Evolutionary conservation across 2,113 vertebrate genomes (phyloP).

Genomic region (Piliocolobus tephrosceles): DNA sequence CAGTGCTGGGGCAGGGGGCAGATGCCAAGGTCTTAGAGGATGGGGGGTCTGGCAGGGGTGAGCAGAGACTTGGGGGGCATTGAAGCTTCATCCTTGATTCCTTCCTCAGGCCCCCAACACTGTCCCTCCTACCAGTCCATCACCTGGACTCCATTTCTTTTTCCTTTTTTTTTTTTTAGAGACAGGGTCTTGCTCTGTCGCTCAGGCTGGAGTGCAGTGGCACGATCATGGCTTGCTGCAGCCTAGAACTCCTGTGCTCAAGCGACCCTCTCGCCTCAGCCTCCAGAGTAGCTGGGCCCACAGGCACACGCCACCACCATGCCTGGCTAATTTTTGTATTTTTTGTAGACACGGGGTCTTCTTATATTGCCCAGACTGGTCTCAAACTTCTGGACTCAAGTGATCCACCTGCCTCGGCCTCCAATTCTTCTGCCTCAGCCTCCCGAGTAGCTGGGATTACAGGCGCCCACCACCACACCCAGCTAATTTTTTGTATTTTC

Average conservation of each 20-base stretch:
- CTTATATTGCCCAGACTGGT: too few species aligned
- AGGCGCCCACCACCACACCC: too few species aligned
- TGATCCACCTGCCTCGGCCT: too few species aligned
- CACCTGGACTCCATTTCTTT: background rate
- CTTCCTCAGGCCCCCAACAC: background rate
- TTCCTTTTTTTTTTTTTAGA: background rate
- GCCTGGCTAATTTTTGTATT: background rate
- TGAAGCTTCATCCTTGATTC: background rate
- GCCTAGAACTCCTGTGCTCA: background rate
- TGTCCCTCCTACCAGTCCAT: background rate
- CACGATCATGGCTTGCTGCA: too few species aligned
- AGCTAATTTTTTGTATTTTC: too few species aligned
- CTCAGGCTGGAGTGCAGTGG: background rate
- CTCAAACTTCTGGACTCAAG: too few species aligned
- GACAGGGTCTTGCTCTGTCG: background rate
- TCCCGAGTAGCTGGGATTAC: too few species aligned
- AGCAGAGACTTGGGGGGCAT: background rate
- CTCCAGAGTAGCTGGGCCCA: background rate
- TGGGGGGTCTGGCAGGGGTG: background rate
- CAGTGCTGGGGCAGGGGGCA: background rate
- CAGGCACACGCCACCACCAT: background rate
- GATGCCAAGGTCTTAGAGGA: background rate
- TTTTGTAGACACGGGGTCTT: too few species aligned
- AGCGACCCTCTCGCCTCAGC: background rate
- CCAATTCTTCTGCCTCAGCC: too few species aligned